These are phyloP conservation scores for Eulemur coronatus DNA, from an alignment of 2,797 vertebrate species.

Conservation along the genomic window DNA sequence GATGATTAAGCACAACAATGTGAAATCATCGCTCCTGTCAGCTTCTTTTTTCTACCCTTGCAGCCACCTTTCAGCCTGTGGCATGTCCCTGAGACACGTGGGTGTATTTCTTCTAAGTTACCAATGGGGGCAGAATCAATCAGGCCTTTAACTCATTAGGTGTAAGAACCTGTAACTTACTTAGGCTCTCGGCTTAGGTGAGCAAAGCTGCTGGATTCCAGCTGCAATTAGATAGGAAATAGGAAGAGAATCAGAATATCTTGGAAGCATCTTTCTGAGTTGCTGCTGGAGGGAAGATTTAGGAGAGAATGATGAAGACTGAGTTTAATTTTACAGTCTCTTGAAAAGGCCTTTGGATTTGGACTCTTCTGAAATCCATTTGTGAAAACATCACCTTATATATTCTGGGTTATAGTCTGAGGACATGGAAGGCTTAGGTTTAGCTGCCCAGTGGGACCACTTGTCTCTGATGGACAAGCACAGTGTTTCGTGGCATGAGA, in stretches of 20 bases:
- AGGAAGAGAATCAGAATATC: conserved; percentile 9
- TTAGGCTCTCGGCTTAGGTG: not conserved
- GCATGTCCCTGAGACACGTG: not conserved
- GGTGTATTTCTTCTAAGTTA: conserved; percentile 54
- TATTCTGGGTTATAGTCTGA: not conserved
- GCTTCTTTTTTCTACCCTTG: not conserved
- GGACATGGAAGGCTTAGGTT: not conserved
- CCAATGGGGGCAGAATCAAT: conserved; percentile 54
- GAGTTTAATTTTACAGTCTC: conserved; percentile 28
- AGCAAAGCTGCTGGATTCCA: conserved; percentile 4
- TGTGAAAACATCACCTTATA: not conserved
- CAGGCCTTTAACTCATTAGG: not conserved
- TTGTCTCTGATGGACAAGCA: not conserved
- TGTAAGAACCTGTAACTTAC: not conserved
- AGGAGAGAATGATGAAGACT: not conserved
- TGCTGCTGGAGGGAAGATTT: not conserved
- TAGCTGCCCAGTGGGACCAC: not conserved
- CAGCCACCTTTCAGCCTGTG: not conserved
- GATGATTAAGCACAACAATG: not conserved
- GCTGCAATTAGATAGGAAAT: not conserved
- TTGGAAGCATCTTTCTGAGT: conserved; percentile 2
- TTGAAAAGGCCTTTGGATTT: not conserved
- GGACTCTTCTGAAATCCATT: not conserved
- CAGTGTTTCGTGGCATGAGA: not conserved
- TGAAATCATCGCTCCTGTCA: not conserved